Evolutionary conservation across 2,113 vertebrate genomes (phyloP), one percentile per base, ranked within the genome.

Genomic region (Sakesphorus luctuosus): DNA sequence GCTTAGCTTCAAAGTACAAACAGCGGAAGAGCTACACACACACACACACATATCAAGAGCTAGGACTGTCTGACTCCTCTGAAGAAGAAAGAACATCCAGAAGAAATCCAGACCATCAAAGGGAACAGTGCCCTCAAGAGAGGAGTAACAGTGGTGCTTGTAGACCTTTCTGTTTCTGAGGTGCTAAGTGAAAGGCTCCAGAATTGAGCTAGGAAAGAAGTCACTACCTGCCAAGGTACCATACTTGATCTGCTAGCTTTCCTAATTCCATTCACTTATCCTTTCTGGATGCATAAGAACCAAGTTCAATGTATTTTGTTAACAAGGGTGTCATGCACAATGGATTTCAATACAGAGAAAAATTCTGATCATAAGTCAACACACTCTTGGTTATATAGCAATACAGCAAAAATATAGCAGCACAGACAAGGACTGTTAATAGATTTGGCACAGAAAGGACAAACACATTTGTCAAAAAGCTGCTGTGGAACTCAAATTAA

Each of bases 21-120:
- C 1, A 0, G 1, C 33, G 16, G 24, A 77, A 96, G 44, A 63
- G 15, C 35, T 47, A 0, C 3, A 1, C 11, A 10, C 13, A 43
- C 40, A 15, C 40, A 40, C 13, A 11, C 7, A 52, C 17, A 35
- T 43, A 24, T 25, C 44, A 25, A 11, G 1, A 73, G 25, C 38
- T 77, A 50, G 59, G 33, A 46, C 11, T 85, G 8, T 13, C 49
- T 40, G 9, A 13, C 73, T 73, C 50, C 47, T 82, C 44, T 56
- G 47, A 52, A 66, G 43, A 74, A 59, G 16, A 19, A 82, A 86
- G 11, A 58, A 59, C 0, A 0, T 28, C 20, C 35, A 81, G 40
- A 58, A 84, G 31, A 84, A 73, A 73, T 43, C 28, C 43, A 78
- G 31, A 23, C 8, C 11, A 61, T 11, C 44, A 73, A 66, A 52